Conservation (phyloP, 2,888 invertebrate genomes). For the Chymomyza procnemis region DNA sequence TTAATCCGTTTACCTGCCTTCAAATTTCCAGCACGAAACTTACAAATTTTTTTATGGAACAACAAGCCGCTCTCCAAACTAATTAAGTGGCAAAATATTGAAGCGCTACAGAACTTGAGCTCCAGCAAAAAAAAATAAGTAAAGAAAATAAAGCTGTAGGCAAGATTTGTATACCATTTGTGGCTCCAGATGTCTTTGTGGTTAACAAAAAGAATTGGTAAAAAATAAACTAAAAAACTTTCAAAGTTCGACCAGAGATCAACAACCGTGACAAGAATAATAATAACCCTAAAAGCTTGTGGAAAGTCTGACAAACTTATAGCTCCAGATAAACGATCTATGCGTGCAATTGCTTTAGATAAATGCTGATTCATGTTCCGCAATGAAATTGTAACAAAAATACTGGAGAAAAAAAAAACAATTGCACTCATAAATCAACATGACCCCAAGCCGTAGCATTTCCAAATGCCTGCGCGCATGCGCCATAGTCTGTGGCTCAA, state of each 20-base stretch:
- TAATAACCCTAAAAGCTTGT: not conserved
- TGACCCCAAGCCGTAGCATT: not conserved
- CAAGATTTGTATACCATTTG: not conserved
- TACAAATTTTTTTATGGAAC: not conserved
- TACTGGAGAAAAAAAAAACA: too few relatives aligned
- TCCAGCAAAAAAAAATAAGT: not conserved
- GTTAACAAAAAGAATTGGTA: not conserved
- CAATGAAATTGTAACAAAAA: not conserved
- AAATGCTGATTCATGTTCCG: not conserved
- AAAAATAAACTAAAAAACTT: not conserved
- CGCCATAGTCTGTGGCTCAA: not conserved
- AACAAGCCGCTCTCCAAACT: not conserved
- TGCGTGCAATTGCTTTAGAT: not conserved
- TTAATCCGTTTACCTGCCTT: not conserved
- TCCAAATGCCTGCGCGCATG: not conserved
- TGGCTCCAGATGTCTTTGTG: not conserved
- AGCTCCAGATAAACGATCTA: not conserved
- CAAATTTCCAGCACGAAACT: not conserved
- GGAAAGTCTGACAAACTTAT: not conserved
- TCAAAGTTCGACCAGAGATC: conserved; percentile 25
- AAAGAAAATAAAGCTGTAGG: not conserved
- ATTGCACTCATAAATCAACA: not conserved
- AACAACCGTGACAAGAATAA: conserved; percentile 51
- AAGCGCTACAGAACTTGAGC: not conserved
- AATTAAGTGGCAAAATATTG: not conserved